These are phyloP conservation scores for Ditula angustiorana DNA, from an alignment of 2,888 invertebrate genomes.

Conservation along the genomic window DNA sequence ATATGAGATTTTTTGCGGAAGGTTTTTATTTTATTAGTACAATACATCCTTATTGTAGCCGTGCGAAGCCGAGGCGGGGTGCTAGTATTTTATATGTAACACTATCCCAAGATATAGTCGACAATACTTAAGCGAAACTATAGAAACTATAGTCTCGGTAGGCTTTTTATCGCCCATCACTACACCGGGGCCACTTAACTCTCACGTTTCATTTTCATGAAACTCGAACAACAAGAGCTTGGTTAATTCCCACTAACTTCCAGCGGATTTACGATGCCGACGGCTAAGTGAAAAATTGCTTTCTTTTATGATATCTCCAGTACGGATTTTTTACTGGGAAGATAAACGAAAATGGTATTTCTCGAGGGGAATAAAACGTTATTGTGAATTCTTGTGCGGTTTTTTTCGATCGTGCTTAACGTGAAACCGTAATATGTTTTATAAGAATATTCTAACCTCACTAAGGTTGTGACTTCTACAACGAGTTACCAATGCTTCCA, in stretches of 20 bases:
- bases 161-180: neutral
- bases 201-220: slow-evolving; percentile 19
- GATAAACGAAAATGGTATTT: neutral
- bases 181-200: slow-evolving; percentile 7
- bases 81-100: no score
- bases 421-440: neutral
- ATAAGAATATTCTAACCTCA: no score
- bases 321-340: slow-evolving; percentile 32
- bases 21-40: no score
- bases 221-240: slow-evolving; percentile 63
- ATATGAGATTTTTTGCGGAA: no score
- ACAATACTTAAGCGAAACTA: no score
- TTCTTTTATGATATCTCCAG: slow-evolving; percentile 67
- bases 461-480: no score
- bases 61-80: no score
- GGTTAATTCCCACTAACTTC: slow-evolving; percentile 70
- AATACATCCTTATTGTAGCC: no score
- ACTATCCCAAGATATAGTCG: no score
- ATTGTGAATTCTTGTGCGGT: neutral
- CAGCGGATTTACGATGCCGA: slow-evolving; percentile 65
- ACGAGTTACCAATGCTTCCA: no score
- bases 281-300: slow-evolving; percentile 70
- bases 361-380: slow-evolving; percentile 2
- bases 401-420: neutral
- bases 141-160: no score